Evolutionary conservation across 23 tunicate genomes (phyloP).

Genomic region (Trididemnum nubilum): DNA sequence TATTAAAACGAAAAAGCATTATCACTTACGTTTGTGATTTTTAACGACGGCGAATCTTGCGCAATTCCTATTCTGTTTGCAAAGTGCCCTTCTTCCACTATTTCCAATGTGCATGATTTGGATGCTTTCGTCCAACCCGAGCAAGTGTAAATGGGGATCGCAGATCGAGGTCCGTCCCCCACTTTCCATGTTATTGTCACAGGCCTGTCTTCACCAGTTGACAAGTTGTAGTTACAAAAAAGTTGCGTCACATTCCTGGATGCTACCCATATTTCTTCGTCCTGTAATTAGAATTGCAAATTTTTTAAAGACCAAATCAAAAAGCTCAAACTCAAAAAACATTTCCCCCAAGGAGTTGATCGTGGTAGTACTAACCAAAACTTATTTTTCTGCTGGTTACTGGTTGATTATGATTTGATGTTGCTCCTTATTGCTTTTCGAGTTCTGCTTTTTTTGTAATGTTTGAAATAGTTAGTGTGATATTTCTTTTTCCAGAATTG

Average conservation of each 20-base stretch:
- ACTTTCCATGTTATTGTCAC: constrained; percentile 49
- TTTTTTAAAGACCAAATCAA: no score
- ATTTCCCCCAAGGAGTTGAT: no score
- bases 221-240: constrained; percentile 31
- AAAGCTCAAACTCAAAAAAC: no score
- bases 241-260: neutral
- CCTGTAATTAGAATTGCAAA: no score
- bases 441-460: no score
- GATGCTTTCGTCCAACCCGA: constrained; percentile 17
- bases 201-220: constrained; percentile 38
- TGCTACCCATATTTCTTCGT: constrained; percentile 21
- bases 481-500: no score
- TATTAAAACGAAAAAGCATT: no score
- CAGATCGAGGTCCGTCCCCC: constrained; percentile 28
- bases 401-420: no score
- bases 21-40: constrained; percentile 27
- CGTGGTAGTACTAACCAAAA: no score
- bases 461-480: no score
- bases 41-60: constrained; percentile 8
- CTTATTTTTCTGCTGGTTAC: no score
- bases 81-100: constrained; percentile 12
- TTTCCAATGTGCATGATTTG: neutral
- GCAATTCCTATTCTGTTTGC: neutral
- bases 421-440: no score
- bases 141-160: constrained; percentile 7